Conservation (phyloP, 2,113 vertebrate genomes). For the Elephas maximus region DNA sequence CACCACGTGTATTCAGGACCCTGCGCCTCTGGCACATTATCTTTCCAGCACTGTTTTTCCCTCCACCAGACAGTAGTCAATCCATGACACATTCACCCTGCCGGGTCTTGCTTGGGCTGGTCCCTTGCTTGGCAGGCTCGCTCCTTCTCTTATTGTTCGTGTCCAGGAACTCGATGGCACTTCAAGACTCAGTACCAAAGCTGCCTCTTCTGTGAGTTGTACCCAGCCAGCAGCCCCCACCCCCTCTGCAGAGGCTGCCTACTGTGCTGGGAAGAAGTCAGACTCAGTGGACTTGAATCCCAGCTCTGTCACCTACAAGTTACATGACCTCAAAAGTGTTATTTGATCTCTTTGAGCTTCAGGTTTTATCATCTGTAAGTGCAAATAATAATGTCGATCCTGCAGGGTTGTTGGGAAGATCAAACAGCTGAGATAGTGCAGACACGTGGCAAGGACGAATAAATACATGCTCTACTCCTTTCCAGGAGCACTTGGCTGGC, state of each 20-base stretch:
- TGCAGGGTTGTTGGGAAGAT: neutral
- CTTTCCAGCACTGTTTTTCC: neutral
- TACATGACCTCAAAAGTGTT: neutral
- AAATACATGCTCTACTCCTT: neutral
- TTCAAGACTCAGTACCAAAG: neutral
- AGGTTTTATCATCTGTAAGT: neutral
- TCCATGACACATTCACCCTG: rapidly evolving
- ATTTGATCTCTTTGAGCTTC: neutral
- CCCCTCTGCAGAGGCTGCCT: neutral
- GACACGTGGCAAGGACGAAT: neutral
- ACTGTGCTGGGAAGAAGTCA: neutral
- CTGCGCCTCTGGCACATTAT: rapidly evolving
- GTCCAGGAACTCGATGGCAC: neutral
- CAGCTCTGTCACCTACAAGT: neutral
- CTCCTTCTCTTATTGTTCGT: neutral
- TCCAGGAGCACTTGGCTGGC: neutral
- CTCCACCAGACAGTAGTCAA: no score
- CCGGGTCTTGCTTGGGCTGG: neutral
- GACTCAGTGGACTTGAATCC: neutral
- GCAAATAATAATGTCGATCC: neutral
- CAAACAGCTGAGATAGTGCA: neutral
- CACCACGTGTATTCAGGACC: neutral
- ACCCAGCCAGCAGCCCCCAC: neutral
- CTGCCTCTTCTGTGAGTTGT: neutral
- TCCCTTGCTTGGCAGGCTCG: neutral